Conservation (phyloP, 92 coral and sea anemone species). For the Zoanthus gigantus region DNA sequence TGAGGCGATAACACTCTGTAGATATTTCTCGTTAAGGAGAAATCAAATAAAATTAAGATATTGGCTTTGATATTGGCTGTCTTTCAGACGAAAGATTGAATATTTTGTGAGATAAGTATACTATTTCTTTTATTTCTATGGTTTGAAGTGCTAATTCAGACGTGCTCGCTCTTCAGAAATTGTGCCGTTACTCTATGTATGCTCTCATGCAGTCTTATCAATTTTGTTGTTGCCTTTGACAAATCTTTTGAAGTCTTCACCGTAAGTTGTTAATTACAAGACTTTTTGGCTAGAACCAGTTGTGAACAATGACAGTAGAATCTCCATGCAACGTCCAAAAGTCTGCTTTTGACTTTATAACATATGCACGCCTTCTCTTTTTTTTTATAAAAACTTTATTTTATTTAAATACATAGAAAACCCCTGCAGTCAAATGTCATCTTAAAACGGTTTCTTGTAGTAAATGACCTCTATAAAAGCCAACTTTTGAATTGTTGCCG, state of each 20-base stretch:
- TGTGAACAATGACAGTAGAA: conserved; percentile 11
- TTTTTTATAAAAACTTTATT: not conserved
- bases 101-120: no score
- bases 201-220: no score
- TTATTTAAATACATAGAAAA: not conserved
- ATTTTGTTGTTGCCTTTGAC: not conserved
- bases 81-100: no score
- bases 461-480: not conserved
- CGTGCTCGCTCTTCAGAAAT: no score
- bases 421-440: no score
- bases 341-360: conserved; percentile 14
- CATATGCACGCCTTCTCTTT: not conserved
- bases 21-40: no score
- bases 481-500: not conserved
- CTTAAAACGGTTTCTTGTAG: not conserved
- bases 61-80: no score
- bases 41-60: no score
- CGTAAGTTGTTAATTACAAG: not conserved
- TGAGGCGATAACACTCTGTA: no score
- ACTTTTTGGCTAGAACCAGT: conserved; percentile 8
- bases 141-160: no score
- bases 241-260: not conserved
- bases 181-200: no score
- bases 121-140: no score
- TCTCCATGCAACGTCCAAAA: conserved; percentile 17